Conservation (phyloP, 1,140 invertebrate genomes). For the Parasteatoda tepidariorum region DNA sequence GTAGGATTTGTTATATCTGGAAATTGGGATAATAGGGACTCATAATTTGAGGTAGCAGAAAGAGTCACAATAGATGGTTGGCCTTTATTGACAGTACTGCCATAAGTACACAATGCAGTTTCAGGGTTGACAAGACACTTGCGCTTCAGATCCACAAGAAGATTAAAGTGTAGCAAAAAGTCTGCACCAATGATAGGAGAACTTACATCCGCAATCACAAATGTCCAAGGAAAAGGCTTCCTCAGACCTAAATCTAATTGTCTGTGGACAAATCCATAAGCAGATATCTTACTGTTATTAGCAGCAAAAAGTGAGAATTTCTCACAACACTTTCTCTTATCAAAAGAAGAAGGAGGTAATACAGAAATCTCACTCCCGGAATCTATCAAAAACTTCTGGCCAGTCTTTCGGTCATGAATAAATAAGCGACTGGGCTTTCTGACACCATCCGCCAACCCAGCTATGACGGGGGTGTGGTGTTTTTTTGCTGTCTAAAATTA, state of each 20-base stretch:
- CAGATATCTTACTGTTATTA: slow-evolving; percentile 37
- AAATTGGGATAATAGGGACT: slow-evolving; percentile 31
- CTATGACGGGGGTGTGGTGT: background rate
- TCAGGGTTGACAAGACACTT: slow-evolving; percentile 15
- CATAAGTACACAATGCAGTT: background rate
- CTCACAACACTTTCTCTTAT: background rate
- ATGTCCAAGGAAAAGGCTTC: slow-evolving; percentile 20
- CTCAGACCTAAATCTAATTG: slow-evolving; percentile 40
- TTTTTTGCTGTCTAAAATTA: background rate
- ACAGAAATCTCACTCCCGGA: slow-evolving; percentile 44
- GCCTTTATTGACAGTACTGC: background rate
- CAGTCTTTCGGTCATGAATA: slow-evolving; percentile 18
- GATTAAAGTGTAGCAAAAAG: slow-evolving; percentile 44
- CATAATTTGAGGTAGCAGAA: background rate
- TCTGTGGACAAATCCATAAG: background rate
- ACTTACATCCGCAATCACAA: slow-evolving; percentile 48
- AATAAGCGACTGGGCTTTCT: slow-evolving; percentile 26
- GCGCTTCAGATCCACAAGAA: slow-evolving; percentile 1
- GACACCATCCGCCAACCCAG: background rate
- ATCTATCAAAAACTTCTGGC: slow-evolving; percentile 42
- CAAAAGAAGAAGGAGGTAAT: background rate
- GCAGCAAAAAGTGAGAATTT: slow-evolving; percentile 27
- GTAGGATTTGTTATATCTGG: slow-evolving; percentile 9
- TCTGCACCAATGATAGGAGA: slow-evolving; percentile 58
- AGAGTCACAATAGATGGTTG: background rate